Conservation (phyloP, 2,113 vertebrate genomes). For the Baryphthengus martii region DNA sequence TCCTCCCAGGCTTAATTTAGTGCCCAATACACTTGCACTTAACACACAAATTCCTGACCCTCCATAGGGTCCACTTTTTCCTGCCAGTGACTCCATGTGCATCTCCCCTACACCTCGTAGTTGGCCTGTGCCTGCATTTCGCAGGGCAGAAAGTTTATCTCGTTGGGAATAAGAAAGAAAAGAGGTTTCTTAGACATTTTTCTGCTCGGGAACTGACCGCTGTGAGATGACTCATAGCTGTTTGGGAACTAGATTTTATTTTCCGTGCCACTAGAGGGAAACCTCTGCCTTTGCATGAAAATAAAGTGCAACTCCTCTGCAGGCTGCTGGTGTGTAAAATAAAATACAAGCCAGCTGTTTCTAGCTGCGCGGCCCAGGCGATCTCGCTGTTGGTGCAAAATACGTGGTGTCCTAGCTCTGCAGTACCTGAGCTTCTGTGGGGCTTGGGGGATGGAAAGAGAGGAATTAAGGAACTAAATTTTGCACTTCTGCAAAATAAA, state of each 20-base stretch:
- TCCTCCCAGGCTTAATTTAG: background rate
- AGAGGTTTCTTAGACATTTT: background rate
- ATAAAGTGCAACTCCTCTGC: background rate
- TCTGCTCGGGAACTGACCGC: background rate
- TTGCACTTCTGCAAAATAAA: background rate
- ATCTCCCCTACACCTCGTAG: background rate
- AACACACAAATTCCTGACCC: background rate
- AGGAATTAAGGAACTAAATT: background rate
- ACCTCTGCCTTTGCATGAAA: constrained; percentile 16
- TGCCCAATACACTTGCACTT: background rate
- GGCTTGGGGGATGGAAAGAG: background rate
- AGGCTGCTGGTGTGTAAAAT: background rate
- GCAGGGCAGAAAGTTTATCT: background rate
- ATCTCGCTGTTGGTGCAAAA: background rate
- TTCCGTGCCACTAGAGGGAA: constrained; percentile 73
- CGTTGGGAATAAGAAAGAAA: background rate
- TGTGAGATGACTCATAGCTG: background rate
- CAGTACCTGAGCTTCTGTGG: background rate
- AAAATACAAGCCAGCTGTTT: background rate
- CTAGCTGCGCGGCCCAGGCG: background rate
- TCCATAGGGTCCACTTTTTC: background rate
- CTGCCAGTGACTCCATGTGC: background rate
- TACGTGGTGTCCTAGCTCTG: background rate
- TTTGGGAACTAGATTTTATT: constrained; percentile 31
- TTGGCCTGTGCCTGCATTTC: background rate